Conservation (phyloP, 23 tunicate species). For the Trididemnum clinides region DNA sequence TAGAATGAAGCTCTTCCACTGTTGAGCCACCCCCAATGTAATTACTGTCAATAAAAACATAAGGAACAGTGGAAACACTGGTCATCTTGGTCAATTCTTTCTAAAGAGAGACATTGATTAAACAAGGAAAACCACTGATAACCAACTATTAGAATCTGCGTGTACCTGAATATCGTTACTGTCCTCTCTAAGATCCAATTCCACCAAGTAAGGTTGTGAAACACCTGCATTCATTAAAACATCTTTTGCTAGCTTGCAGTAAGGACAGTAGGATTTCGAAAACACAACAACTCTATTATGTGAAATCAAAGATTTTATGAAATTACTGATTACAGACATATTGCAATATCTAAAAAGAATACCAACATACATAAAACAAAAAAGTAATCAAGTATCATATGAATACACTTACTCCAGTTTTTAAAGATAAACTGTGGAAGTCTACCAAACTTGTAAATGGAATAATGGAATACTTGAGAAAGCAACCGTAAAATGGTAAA, state of each 20-base stretch:
- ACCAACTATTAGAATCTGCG: not conserved
- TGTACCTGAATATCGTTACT: slow-evolving; percentile 42
- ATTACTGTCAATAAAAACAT: slow-evolving; percentile 63
- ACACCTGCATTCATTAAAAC: slow-evolving; percentile 69
- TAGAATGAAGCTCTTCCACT: slow-evolving; percentile 29
- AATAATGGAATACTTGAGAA: too few relatives aligned
- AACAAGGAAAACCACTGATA: not conserved
- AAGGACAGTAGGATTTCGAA: slow-evolving; percentile 88
- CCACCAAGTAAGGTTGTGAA: slow-evolving; percentile 15
- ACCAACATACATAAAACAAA: too few relatives aligned
- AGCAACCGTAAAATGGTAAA: too few relatives aligned
- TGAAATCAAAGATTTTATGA: too few relatives aligned
- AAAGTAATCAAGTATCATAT: too few relatives aligned
- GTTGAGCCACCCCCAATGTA: slow-evolving; percentile 79
- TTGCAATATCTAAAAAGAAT: too few relatives aligned
- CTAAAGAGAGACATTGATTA: slow-evolving; percentile 14
- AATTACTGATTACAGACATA: too few relatives aligned
- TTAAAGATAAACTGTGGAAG: too few relatives aligned
- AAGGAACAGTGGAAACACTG: slow-evolving; percentile 63
- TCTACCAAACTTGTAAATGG: too few relatives aligned
- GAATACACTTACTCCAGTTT: too few relatives aligned
- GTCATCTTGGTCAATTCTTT: slow-evolving; percentile 49
- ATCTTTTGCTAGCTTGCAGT: slow-evolving; percentile 68
- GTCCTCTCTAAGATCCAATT: slow-evolving; percentile 62
- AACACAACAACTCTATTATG: slow-evolving; percentile 68